Conservation (phyloP, 2,797 vertebrate genomes). For the Propithecus deckenii region DNA sequence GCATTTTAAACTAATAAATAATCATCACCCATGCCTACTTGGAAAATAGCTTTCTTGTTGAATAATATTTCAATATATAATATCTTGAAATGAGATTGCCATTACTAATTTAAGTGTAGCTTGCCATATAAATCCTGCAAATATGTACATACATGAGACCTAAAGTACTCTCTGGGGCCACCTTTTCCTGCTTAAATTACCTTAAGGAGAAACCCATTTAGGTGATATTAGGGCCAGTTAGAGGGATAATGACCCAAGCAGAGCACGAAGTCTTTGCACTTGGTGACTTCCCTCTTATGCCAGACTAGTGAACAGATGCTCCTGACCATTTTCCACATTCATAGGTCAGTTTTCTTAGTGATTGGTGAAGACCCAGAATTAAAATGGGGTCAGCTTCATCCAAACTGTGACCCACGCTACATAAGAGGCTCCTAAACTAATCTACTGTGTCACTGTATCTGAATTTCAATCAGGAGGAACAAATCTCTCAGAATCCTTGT, state of each 20-base stretch:
- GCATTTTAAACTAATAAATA: slow-evolving; percentile 78
- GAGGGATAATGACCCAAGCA: neutral
- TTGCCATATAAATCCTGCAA: slow-evolving; percentile 39
- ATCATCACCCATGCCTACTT: slow-evolving; percentile 42
- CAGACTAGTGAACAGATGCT: neutral
- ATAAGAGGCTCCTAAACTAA: neutral
- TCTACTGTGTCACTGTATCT: neutral
- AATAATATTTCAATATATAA: slow-evolving; percentile 68
- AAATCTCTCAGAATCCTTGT: slow-evolving; percentile 40
- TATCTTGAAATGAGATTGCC: slow-evolving; percentile 68
- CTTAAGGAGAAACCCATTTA: slow-evolving; percentile 29
- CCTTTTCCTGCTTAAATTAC: slow-evolving; percentile 20
- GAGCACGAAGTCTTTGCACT: neutral
- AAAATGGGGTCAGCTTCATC: slow-evolving; percentile 17
- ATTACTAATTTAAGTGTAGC: slow-evolving; percentile 43
- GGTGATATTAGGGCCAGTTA: slow-evolving; percentile 24
- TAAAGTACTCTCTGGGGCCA: neutral
- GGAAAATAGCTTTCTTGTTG: slow-evolving; percentile 63
- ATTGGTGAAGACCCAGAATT: neutral
- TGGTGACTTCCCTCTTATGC: neutral
- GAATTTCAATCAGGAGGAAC: slow-evolving; percentile 66
- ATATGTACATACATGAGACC: neutral
- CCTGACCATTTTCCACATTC: neutral
- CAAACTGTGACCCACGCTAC: neutral
- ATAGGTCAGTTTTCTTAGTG: neutral